Evolutionary conservation across 2,797 vertebrate species (phyloP), one percentile per base, ranked within the genome.

Genomic region (Labroides dimidiatus): DNA sequence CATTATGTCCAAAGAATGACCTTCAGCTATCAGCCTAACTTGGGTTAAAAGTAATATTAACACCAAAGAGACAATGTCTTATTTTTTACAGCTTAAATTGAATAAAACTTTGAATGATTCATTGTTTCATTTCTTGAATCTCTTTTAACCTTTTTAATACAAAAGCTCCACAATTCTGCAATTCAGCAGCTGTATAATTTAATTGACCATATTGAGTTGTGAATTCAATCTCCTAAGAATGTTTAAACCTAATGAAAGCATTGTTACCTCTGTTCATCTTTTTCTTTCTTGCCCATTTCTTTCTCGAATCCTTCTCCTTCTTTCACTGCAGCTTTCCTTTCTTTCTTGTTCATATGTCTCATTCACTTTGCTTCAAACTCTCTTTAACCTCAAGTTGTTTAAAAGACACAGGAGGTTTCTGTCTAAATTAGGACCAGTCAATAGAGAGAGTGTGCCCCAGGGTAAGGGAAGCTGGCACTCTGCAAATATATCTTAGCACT

Each of bases 401-500:
- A 71, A 75, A 76, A 73, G 61, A 86, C 85, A 74, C 53, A 61
- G 20, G 78, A 48, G 71, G 77, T 70, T 82, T 81, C 55, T 74
- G 50, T 87, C 74, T 76, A 84, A 83, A 87, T 82, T 78, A 79
- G 75, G 87, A 64, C 36, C 72, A 82, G 75, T 90, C 87, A 85
- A 87, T 83, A 85, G 56, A 57, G 56, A 65, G 55, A 64, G 57
- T 49, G 58, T 52, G 71, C 59, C 78, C 66, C 36, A n/a, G 74
- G 82, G 81, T 58, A 21, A 76, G 60, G 59, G 50, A 58, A 70
- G 56, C 71, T 78, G 60, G 44, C 71, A 20, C 70, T 59, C 44
- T 65, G 62, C 65, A 81, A 78, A 83, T 79, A 81, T 65, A 71
- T 68, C 57, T 84, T 68, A 72, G 55, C 49, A 63, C 50, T 59